phyloP scores from a whole-genome alignment of 2,797 vertebrate genomes.

The Agapornis canus region DNA sequence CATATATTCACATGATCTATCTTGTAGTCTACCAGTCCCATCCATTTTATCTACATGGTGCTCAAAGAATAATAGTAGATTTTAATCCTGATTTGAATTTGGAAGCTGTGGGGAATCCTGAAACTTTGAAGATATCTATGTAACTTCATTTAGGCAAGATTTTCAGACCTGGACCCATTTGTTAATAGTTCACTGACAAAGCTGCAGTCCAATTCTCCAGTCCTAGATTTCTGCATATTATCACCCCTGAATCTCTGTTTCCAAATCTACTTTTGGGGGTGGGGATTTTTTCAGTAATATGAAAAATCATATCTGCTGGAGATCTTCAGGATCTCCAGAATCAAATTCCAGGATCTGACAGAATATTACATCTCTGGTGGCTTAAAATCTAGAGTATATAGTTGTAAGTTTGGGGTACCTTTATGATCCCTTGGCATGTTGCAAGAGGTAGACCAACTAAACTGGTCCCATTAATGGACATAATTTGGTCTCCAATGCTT shows the following conservation, averaged over 20 bases:
- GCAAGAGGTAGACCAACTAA: constrained; percentile 96
- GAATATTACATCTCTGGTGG: neutral
- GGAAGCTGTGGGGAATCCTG: neutral
- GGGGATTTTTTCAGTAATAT: neutral
- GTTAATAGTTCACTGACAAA: neutral
- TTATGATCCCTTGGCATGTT: constrained; percentile 99
- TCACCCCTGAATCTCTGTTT: neutral
- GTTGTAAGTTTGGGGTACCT: constrained; percentile 80
- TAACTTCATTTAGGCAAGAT: neutral
- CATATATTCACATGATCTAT: neutral
- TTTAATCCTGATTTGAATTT: neutral
- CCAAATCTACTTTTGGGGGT: neutral
- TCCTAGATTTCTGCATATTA: neutral
- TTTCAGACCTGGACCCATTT: neutral
- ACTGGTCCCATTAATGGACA: constrained; percentile 99
- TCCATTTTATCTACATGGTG: neutral
- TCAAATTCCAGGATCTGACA: neutral
- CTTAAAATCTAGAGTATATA: neutral
- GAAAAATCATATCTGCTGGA: neutral
- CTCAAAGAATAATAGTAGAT: neutral
- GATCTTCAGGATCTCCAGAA: neutral
- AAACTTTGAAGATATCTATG: neutral
- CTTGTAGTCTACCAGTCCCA: neutral
- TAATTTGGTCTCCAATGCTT: constrained; percentile 99
- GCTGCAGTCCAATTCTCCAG: neutral